phyloP scores from a whole-genome alignment of 2,888 invertebrate species.

The Myathropa florea region DNA sequence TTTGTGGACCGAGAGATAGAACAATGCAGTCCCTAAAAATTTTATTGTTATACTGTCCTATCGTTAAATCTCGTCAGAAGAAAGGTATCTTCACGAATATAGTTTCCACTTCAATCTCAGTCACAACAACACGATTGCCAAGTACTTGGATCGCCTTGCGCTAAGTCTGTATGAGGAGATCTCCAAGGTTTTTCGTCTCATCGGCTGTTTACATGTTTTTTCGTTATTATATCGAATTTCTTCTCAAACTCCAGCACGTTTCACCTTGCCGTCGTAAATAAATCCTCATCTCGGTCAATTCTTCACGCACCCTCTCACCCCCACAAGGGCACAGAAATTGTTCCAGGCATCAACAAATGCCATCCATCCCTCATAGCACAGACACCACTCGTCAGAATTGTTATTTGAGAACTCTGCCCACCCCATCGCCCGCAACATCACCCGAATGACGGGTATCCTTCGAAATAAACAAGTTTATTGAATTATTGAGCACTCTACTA shows the following conservation, averaged over 20 bases:
- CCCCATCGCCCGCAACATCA: neutral
- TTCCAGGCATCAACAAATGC: neutral
- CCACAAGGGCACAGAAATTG: neutral
- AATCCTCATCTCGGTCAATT: neutral
- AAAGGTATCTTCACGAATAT: neutral
- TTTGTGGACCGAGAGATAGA: neutral
- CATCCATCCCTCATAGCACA: neutral
- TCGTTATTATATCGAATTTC: too few relatives aligned
- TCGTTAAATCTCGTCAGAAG: neutral
- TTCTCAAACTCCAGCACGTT: neutral
- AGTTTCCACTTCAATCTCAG: neutral
- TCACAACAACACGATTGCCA: too few relatives aligned
- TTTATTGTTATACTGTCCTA: neutral
- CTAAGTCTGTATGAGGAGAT: neutral
- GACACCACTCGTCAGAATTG: neutral
- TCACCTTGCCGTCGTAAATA: neutral
- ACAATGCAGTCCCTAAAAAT: neutral
- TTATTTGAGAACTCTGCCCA: neutral
- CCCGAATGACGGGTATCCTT: neutral
- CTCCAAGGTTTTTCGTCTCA: neutral
- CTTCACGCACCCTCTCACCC: neutral
- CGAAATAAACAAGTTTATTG: conserved; percentile 47
- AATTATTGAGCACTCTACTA: conserved; percentile 39
- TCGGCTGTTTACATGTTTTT: too few relatives aligned
- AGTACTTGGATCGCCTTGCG: neutral